Conservation (phyloP, 2,113 vertebrate genomes). For the Lepus americanus region DNA sequence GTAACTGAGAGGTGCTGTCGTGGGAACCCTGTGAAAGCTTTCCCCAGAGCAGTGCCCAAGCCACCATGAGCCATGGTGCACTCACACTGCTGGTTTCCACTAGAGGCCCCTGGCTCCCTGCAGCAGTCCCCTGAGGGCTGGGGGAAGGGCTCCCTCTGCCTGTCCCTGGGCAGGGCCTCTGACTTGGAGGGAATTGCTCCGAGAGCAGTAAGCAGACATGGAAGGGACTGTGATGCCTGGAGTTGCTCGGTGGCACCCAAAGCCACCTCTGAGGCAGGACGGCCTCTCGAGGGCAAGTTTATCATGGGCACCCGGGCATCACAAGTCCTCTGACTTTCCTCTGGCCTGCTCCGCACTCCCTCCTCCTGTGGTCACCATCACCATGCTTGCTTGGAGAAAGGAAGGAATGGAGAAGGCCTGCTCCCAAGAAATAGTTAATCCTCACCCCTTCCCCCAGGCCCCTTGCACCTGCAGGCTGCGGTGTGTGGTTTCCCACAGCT, state of each 20-base stretch:
- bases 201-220: neutral
- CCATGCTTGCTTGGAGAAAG: neutral
- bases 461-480: slow-evolving; percentile 89
- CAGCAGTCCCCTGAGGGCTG: neutral
- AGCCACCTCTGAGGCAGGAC: neutral
- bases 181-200: neutral
- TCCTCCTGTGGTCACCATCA: fast-evolving
- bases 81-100: neutral
- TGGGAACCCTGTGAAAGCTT: slow-evolving; percentile 20
- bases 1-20: neutral
- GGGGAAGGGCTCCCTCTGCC: neutral
- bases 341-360: fast-evolving
- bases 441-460: slow-evolving; percentile 85
- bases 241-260: neutral
- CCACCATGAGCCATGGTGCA: neutral
- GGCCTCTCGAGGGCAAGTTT: neutral
- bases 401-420: slow-evolving; percentile 58
- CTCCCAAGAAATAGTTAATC: slow-evolving; percentile 90
- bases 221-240: neutral
- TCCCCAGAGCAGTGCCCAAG: slow-evolving; percentile 27
- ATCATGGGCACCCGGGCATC: neutral
- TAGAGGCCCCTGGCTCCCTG: neutral
- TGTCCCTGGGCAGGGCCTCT: too few species aligned
- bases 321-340: neutral
- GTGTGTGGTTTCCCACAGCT: slow-evolving; percentile 91